A percentile compares a stretch with the other conserved stretches of the same genome.
These are phyloP conservation scores for Esox lucius DNA, from an alignment of 2,797 vertebrate genomes.

Conservation along the genomic window DNA sequence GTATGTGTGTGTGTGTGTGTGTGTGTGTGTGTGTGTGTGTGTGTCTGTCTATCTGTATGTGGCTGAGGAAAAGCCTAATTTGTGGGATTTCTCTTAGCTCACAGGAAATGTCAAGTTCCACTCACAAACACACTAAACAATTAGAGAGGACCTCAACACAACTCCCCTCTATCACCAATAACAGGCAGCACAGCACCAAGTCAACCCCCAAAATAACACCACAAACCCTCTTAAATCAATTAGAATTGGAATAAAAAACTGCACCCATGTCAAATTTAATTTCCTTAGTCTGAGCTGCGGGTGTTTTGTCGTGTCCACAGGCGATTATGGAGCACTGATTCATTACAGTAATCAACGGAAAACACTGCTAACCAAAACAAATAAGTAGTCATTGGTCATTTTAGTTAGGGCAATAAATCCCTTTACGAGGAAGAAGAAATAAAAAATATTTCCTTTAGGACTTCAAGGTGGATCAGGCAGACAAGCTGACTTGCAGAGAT, in stretches of 20 bases:
- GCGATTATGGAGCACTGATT: not conserved
- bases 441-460: slow-evolving; percentile 21
- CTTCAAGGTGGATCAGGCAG: slow-evolving; percentile 52
- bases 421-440: not conserved
- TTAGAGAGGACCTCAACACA: not conserved
- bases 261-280: not conserved
- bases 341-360: too few relatives aligned
- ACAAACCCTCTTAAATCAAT: not conserved
- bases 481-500: slow-evolving; percentile 45
- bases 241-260: not conserved
- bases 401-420: not conserved
- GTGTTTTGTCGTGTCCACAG: not conserved
- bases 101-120: slow-evolving; percentile 27
- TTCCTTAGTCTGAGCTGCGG: not conserved
- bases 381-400: not conserved
- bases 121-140: not conserved
- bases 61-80: slow-evolving; percentile 39
- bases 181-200: too few relatives aligned
- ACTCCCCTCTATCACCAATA: not conserved
- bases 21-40: not conserved
- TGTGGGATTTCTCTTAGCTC: slow-evolving; percentile 56
- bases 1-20: not conserved
- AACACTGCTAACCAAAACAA: not conserved
- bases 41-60: not conserved
- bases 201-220: not conserved